Percentiles rank a stretch among this genome's conserved stretches.
These are phyloP conservation scores for Myotis pilosus DNA, from an alignment of 2,797 vertebrate species.

Conservation along the genomic window DNA sequence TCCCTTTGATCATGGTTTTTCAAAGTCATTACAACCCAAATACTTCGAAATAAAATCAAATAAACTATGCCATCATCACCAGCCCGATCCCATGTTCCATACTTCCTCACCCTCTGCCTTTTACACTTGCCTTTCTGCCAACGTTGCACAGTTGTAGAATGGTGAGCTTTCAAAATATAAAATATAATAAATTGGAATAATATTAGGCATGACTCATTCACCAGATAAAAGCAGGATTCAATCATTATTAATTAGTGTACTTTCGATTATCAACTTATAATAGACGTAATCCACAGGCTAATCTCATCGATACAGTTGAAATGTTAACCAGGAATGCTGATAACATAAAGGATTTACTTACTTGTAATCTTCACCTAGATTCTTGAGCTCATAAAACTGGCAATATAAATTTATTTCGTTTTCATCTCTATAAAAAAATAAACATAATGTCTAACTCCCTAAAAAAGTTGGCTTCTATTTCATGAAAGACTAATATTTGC, in stretches of 20 bases:
- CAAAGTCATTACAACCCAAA: neutral
- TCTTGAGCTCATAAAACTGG: slow-evolving; percentile 82
- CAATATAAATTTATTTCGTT: slow-evolving; percentile 84
- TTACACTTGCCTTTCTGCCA: neutral
- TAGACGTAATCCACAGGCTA: slow-evolving; percentile 75
- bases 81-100: neutral
- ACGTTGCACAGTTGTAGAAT: neutral
- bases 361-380: slow-evolving; percentile 83
- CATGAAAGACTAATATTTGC: slow-evolving; percentile 55
- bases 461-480: slow-evolving; percentile 60
- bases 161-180: slow-evolving; percentile 39
- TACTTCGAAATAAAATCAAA: neutral
- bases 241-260: slow-evolving; percentile 75
- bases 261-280: slow-evolving; percentile 66
- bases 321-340: slow-evolving; percentile 81
- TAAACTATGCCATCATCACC: neutral
- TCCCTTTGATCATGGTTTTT: neutral
- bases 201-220: slow-evolving; percentile 4
- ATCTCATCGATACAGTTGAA: slow-evolving; percentile 76
- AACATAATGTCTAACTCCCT: slow-evolving; percentile 39
- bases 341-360: slow-evolving; percentile 74
- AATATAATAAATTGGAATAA: slow-evolving; percentile 24
- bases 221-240: neutral
- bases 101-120: neutral
- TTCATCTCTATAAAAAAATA: slow-evolving; percentile 67